Base-by-base conservation (phyloP, 2,113 vertebrate species). In the Brachyhypopomus gauderio region DNA sequence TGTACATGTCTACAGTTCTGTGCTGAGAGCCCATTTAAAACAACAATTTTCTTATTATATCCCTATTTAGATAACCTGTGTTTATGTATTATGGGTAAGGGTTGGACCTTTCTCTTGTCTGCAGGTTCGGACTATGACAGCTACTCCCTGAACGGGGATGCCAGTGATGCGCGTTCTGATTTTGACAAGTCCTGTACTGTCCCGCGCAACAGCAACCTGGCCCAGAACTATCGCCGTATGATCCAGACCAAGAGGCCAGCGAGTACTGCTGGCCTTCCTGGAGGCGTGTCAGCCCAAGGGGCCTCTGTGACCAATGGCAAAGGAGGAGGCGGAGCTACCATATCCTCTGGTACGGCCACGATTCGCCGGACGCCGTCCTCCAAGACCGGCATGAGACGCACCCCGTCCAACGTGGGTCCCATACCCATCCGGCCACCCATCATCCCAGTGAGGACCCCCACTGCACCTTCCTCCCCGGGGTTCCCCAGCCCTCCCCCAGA, bases 111-210 rank as follows among this genome's bases (percentile, higher is more conserved):
- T 41, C 41, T 41, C 63, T 55, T 25, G 48, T 80, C 76, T 85
- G 9, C 85, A 98, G 97, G 95, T 76, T 99, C 97, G 0, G 97
- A 99, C 89, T 99, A 96, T 0, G 97, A 99, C 92, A 97, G 97
- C 93, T 98, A 97, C 89, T 98, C 97, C 0, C 96, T 99, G 86
- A 98, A 98, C 0, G 98, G 98, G 0, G 97, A 98, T 0, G 91
- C 90, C 78, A 90, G 90, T 0, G 96, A 97, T 19, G 89, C 92
- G 11, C 96, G 96, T 75, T 91, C 93, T 0, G 97, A 98, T 85
- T 98, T 97, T 0, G 96, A 98, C 92, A 97, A 96, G 86, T 99
- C 97, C 12, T 98, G 96, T 87, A 98, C 98, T 85, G 97, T 99
- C 89, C 97, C 97, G 0, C 96, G 97, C 82, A 96, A 99, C 89